Conservation (phyloP, 2,797 vertebrate genomes). For the Psittacula echo region DNA sequence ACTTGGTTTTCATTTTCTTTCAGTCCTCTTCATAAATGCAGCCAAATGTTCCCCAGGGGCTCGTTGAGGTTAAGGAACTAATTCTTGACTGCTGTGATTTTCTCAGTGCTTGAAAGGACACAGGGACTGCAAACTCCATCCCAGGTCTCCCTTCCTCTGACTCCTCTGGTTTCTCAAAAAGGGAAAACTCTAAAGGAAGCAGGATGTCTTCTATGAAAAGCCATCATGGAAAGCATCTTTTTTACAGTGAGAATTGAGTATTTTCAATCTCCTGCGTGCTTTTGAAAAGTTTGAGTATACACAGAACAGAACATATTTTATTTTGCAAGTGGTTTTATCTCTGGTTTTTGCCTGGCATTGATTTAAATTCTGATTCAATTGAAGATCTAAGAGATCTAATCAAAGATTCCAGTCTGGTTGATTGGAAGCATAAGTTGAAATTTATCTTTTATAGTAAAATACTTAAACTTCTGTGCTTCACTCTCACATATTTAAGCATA, state of each 20-base stretch:
- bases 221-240: not conserved
- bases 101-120: conserved; percentile 34
- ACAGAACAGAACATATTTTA: not conserved
- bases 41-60: conserved; percentile 43
- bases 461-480: conserved; percentile 1
- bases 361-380: conserved; percentile 50
- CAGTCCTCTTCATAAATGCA: conserved; percentile 45
- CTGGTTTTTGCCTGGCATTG: conserved; percentile 15
- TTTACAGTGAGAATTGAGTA: not conserved
- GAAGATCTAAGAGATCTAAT: conserved; percentile 46
- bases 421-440: conserved; percentile 56
- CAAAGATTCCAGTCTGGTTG: conserved; percentile 32
- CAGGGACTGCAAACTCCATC: not conserved
- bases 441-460: conserved; percentile 35
- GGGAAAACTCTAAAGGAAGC: not conserved
- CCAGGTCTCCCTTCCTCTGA: not conserved
- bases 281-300: not conserved
- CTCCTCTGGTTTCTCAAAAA: not conserved
- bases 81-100: conserved; percentile 49
- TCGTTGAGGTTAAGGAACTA: conserved; percentile 30
- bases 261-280: not conserved
- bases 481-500: not conserved
- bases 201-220: not conserved
- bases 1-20: conserved; percentile 48
- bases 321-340: conserved; percentile 19